phyloP scores from a whole-genome alignment of 1,140 invertebrate species.

The Planococcus citri region DNA sequence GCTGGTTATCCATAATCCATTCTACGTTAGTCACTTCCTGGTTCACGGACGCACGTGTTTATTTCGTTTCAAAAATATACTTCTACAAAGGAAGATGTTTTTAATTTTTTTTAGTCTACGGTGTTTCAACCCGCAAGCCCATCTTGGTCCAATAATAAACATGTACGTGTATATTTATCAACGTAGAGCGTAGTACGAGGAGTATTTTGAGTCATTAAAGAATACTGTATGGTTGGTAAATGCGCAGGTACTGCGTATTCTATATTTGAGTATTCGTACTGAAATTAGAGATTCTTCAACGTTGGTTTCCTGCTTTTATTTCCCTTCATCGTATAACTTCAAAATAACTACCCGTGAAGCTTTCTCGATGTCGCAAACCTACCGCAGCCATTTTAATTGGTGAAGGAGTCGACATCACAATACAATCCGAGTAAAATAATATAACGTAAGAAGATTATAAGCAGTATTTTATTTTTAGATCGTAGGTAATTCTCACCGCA shows the following conservation, averaged over 20 bases:
- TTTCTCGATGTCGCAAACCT: neutral
- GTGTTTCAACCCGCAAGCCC: neutral
- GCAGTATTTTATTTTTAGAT: too few relatives aligned
- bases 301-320: slow-evolving; percentile 3
- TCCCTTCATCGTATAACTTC: neutral
- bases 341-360: neutral
- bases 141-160: neutral
- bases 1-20: too few relatives aligned
- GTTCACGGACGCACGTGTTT: neutral
- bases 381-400: neutral
- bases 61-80: neutral
- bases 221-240: too few relatives aligned
- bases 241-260: neutral
- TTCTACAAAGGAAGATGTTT: neutral
- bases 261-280: neutral
- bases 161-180: neutral
- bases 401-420: too few relatives aligned
- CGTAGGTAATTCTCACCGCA: too few relatives aligned
- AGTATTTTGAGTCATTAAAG: neutral
- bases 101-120: neutral
- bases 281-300: neutral
- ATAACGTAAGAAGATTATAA: too few relatives aligned
- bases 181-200: too few relatives aligned
- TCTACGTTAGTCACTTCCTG: neutral
- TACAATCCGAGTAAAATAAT: too few relatives aligned